phyloP scores from a whole-genome alignment of 2,113 vertebrate genomes.

The Thomomys bottae region DNA sequence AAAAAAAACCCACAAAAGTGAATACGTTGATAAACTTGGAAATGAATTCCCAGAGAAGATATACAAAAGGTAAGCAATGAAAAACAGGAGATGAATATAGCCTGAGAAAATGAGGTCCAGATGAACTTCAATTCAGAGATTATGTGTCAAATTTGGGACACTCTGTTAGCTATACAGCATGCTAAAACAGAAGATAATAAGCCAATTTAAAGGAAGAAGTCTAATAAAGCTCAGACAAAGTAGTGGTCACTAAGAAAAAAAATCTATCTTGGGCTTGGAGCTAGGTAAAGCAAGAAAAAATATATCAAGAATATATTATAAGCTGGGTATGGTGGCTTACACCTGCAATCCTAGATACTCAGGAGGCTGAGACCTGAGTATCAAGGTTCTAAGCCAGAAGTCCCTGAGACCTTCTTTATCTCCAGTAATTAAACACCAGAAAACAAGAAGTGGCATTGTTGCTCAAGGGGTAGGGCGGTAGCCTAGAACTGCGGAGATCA shows the following conservation, averaged over 20 bases:
- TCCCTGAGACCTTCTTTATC: no score
- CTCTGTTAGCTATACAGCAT: background rate
- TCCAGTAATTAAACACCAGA: no score
- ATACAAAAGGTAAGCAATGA: background rate
- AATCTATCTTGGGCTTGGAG: background rate
- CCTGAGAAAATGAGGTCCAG: background rate
- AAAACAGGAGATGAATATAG: background rate
- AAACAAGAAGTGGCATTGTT: no score
- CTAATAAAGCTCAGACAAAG: background rate
- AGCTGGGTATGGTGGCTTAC: no score
- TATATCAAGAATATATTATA: background rate
- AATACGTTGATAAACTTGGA: background rate
- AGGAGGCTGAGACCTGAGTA: no score
- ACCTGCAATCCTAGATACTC: no score
- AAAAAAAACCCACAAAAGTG: background rate
- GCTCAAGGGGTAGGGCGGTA: no score
- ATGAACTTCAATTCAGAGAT: background rate
- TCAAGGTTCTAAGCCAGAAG: no score
- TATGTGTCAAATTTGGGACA: background rate
- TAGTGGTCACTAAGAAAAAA: conserved; percentile 8
- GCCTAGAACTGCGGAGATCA: no score
- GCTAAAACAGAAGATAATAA: conserved; percentile 4
- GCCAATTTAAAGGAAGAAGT: background rate
- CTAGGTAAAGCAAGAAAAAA: background rate
- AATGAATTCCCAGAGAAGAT: background rate